Evolutionary conservation across 2,113 vertebrate genomes (phyloP).

Genomic region (Fregata magnificens): DNA sequence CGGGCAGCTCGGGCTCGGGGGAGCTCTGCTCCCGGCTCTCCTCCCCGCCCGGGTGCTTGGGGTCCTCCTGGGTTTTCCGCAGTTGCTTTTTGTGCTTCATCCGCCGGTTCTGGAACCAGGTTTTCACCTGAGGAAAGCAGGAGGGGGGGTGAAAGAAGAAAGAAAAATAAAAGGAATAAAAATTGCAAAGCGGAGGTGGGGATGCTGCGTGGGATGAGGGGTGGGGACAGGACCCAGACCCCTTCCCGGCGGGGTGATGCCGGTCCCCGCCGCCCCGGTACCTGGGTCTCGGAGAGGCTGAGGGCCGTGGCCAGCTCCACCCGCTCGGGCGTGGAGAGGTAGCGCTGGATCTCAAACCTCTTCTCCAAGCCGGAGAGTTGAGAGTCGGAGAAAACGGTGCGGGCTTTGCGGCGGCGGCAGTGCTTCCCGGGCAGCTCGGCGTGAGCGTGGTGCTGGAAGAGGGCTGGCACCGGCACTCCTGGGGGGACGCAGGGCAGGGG

Average conservation of each 20-base stretch:
- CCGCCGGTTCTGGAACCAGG: slow-evolving; percentile 98
- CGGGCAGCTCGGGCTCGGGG: slow-evolving; percentile 75
- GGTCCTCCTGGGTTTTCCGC: slow-evolving; percentile 91
- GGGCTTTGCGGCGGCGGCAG: slow-evolving; percentile 92
- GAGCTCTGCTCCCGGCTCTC: slow-evolving; percentile 80
- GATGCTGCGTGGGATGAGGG: rapidly evolving
- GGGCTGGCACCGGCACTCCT: slow-evolving; percentile 92
- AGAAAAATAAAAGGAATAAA: too few relatives aligned
- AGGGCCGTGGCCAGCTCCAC: slow-evolving; percentile 96
- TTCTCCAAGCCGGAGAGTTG: slow-evolving; percentile 96
- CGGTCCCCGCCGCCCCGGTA: not conserved
- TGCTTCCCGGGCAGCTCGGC: slow-evolving; percentile 93
- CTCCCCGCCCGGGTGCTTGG: slow-evolving; percentile 76
- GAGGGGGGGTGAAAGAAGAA: not conserved
- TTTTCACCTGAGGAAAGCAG: slow-evolving; percentile 83
- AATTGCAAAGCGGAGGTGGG: not conserved
- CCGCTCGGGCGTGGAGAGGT: slow-evolving; percentile 94
- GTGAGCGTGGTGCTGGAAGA: slow-evolving; percentile 88
- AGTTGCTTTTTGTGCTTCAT: slow-evolving; percentile 99
- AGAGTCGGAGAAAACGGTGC: slow-evolving; percentile 97
- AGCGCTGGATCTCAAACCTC: slow-evolving; percentile 94
- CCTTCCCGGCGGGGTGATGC: too few relatives aligned
- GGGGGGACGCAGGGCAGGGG: slow-evolving; percentile 1
- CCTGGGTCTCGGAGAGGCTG: slow-evolving; percentile 98
- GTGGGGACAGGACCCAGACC: rapidly evolving